Evolutionary conservation across 2,888 invertebrate species (phyloP), one percentile per base, ranked within the genome.

Genomic region (Caenorhabditis auriculariae): DNA sequence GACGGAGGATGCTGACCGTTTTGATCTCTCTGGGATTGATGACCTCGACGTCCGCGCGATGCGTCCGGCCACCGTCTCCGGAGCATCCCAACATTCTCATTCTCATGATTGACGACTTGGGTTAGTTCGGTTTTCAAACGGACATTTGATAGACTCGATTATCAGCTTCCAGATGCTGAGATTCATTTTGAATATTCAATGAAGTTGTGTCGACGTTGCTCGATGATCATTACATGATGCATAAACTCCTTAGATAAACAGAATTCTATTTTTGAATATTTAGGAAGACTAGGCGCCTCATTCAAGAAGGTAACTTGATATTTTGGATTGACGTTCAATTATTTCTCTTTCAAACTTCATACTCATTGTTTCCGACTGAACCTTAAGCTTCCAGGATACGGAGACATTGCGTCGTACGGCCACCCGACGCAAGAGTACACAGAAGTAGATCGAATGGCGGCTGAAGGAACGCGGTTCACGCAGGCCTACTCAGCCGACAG

Each of bases 21-120:
- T n/a, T n/a, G n/a, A n/a, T n/a, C n/a, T n/a, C n/a, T n/a, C n/a
- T n/a, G n/a, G n/a, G n/a, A n/a, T n/a, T 15, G 32, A 7, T n/a
- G n/a, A n/a, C n/a, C n/a, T n/a, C n/a, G 15, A 17, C 19, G 19
- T 15, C 45, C 28, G 45, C 26, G 9, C 32, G 37, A 26, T 19
- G 42, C 35, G 28, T 38, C 4, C 38, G 27, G 2, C 68, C 64
- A 12, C 68, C 68, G 7, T 64, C 68, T 2, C 64, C 66, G 15
- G 68, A 72, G 28, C 71, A 76, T 43, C 84, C 86, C 2, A 86
- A 86, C 74, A 81, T 86, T 43, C 59, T 86, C 46, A 72, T 86
- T 3, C 72, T 86, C 27, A 76, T 86, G 67, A 85, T 85, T 4
- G 86, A 86, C 75, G 86, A 86, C 71, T 75, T 85, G 51, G 85